Evolutionary conservation across 37 sponge, comb jelly and placozoan species (phyloP).

Genomic region (Mnemiopsis leidyi): DNA sequence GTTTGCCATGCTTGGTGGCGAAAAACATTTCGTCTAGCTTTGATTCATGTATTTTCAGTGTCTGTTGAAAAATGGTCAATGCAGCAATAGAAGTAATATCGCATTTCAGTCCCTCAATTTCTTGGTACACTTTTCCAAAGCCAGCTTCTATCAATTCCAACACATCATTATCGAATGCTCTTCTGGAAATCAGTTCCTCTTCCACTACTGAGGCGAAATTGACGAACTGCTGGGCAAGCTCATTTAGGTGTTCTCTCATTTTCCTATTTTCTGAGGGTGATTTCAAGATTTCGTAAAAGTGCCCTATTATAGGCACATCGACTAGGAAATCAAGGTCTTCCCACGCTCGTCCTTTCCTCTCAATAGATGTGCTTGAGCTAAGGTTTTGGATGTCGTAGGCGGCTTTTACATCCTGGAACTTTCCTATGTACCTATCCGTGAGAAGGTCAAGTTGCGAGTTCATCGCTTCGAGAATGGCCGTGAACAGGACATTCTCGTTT

Average conservation of each 20-base stretch:
- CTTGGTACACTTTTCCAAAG: not conserved
- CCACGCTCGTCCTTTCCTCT: not conserved
- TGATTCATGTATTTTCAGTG: not conserved
- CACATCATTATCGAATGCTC: not conserved
- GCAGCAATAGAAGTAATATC: slow-evolving; percentile 6
- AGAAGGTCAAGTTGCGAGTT: not conserved
- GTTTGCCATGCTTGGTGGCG: not conserved
- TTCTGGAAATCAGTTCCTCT: not conserved
- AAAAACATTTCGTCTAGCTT: slow-evolving; percentile 3
- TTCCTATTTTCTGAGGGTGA: slow-evolving; percentile 31
- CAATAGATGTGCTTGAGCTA: not conserved
- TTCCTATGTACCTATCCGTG: not conserved
- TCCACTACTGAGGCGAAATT: not conserved
- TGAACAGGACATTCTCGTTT: not conserved
- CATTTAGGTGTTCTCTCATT: not conserved
- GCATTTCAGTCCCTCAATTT: not conserved
- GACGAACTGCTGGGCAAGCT: not conserved
- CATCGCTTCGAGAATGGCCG: not conserved
- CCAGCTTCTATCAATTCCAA: slow-evolving; percentile 3
- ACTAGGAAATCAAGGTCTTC: not conserved
- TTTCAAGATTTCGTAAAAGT: slow-evolving; percentile 24
- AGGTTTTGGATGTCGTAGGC: not conserved
- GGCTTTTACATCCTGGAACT: not conserved
- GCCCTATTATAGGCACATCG: not conserved
- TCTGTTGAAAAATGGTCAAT: not conserved